Conservation (phyloP, 2,888 invertebrate species). For the Temnothorax ravouxi region DNA sequence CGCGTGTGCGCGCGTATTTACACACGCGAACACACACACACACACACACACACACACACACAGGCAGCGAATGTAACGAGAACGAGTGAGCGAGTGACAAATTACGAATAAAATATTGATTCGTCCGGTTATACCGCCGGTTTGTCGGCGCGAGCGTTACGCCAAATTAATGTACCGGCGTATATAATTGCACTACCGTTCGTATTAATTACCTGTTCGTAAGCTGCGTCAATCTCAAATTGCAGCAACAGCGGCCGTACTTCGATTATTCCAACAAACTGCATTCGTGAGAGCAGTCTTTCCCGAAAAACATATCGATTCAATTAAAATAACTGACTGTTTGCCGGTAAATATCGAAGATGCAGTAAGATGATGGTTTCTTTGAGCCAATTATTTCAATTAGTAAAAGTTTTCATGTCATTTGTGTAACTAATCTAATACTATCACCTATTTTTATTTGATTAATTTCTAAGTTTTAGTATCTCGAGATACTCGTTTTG, state of each 20-base stretch:
- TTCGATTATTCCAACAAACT: conserved; percentile 31
- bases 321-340: neutral
- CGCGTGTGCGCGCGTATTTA: neutral
- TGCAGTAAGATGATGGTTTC: neutral
- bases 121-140: conserved; percentile 57
- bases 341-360: neutral
- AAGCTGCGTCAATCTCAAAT: conserved; percentile 45
- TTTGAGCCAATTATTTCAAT: neutral
- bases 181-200: conserved; percentile 49
- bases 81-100: conserved; percentile 53
- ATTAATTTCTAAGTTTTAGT: neutral
- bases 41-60: neutral
- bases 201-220: conserved; percentile 57
- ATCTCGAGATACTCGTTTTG: neutral
- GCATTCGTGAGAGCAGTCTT: neutral
- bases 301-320: neutral
- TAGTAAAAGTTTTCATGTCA: neutral
- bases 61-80: conserved; percentile 40
- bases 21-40: no score
- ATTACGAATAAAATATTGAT: conserved; percentile 61
- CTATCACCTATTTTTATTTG: neutral
- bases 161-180: conserved; percentile 60
- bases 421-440: neutral
- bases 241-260: conserved; percentile 14
- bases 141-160: conserved; percentile 47